Evolutionary conservation across 2,113 vertebrate species (phyloP), one percentile per base, ranked within the genome.

Genomic region (Coracopsis vasa): DNA sequence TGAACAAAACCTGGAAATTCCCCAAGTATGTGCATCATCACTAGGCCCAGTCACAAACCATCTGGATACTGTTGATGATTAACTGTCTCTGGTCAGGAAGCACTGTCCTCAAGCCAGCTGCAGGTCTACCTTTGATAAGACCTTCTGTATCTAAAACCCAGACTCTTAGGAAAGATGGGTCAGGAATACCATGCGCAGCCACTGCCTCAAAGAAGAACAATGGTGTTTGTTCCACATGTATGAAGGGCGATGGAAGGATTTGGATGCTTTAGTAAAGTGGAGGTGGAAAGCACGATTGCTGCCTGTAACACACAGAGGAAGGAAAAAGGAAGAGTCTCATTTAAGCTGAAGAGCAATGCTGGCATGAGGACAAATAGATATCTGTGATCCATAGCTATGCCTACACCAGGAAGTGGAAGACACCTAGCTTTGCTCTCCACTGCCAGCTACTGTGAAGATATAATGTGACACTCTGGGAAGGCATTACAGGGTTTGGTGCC

Each of bases 1-100:
- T 18, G 64, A 90, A 90, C 54, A 90, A 95, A 96, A 94, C 65
- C 90, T 94, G 94, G 86, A 97, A 88, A 84, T 88, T 74, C 80
- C 86, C 90, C 94, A 90, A 96, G 42, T 77, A 37, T 37, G 10
- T 84, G 88, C 75, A 88, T 93, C 94, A 90, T 50, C 90, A 86
- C 60, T n/a, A 79, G 64, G 75, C 69, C 83, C 69, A 80, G 95
- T 66, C 81, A 91, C 62, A 94, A 87, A 90, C 93, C 92, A 94
- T 96, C 95, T 96, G 96, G 75, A 73, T 80, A 86, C 48, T 81
- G 72, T 2, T 65, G 72, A 84, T 92, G 75, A 88, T 92, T 96
- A 97, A 94, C 65, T 81, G 56, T 84, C 51, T 88, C 75, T 84
- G 69, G 47, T 64, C 80, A 92, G 88, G 65, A 93, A 92, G 72